Evolutionary conservation across 1,140 invertebrate genomes (phyloP).

Genomic region (Drosophila repletoides): DNA sequence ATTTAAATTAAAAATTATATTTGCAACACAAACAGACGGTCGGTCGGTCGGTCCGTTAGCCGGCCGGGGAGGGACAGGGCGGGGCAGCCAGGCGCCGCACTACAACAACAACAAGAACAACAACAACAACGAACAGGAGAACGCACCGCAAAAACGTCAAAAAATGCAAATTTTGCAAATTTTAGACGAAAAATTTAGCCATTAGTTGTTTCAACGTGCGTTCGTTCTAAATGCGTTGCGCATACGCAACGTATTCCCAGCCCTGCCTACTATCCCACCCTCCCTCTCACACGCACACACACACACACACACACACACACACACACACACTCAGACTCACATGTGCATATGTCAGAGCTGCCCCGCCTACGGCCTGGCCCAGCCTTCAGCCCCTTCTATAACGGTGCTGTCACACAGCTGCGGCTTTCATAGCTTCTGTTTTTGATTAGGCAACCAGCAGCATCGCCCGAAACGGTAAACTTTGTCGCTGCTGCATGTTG

Average conservation of each 20-base stretch:
- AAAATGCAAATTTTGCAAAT: constrained; percentile 79
- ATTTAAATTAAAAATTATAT: constrained; percentile 81
- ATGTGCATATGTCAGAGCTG: constrained; percentile 32
- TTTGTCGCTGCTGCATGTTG: not conserved
- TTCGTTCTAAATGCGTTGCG: constrained; percentile 61
- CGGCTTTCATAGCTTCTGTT: constrained; percentile 69
- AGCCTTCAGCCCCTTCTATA: constrained; percentile 3
- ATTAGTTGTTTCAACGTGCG: constrained; percentile 66
- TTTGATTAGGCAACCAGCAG: constrained; percentile 65
- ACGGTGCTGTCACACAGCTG: constrained; percentile 53
- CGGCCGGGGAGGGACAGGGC: not conserved
- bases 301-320: constrained; percentile 6
- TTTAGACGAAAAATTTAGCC: constrained; percentile 72
- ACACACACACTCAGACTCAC: not conserved
- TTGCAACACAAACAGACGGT: constrained; percentile 73
- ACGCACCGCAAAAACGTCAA: constrained; percentile 65
- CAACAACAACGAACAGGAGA: constrained; percentile 4
- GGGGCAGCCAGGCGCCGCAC: not conserved
- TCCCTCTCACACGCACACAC: not conserved
- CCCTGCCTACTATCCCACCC: no score
- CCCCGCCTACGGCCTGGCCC: not conserved
- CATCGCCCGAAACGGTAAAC: not conserved
- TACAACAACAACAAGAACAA: constrained; percentile 41
- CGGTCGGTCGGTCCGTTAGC: not conserved
- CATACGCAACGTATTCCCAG: constrained; percentile 66